Conservation (phyloP, 2,888 invertebrate species). For the Bhutanitis thaidina region DNA sequence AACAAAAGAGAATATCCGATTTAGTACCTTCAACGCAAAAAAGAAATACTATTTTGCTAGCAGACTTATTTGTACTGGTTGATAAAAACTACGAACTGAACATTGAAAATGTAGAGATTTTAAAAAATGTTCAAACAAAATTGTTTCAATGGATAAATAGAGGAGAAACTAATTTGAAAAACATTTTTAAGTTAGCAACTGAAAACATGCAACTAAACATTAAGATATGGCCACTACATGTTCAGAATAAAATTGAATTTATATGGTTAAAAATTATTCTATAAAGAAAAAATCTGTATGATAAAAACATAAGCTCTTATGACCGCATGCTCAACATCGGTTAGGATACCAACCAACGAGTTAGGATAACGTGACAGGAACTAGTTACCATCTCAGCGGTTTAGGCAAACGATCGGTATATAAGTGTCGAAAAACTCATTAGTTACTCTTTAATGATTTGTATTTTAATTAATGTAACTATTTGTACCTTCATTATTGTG, state of each 20-base stretch:
- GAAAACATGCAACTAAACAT: conserved; percentile 42
- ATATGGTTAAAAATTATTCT: conserved; percentile 36
- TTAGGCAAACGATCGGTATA: no score
- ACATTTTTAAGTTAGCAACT: conserved; percentile 24
- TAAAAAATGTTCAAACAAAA: conserved; percentile 1
- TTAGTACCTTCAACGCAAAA: conserved; percentile 31
- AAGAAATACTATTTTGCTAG: conserved; percentile 30
- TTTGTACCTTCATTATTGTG: no score
- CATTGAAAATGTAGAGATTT: conserved; percentile 19
- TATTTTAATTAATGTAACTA: no score
- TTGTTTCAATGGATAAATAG: conserved; percentile 9
- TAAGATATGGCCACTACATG: conserved; percentile 39
- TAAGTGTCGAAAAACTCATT: no score
- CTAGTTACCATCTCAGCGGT: no score
- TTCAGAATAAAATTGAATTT: conserved; percentile 35
- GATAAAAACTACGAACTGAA: conserved; percentile 40
- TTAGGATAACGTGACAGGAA: no score
- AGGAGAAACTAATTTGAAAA: conserved; percentile 25
- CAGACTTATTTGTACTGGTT: conserved; percentile 34
- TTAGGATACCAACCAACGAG: no score
- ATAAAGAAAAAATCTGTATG: neutral
- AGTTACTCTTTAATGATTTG: no score
- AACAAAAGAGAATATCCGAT: conserved; percentile 29
- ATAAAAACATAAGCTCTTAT: no score
- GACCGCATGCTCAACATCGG: no score